Evolutionary conservation across 2,797 vertebrate species (phyloP), one percentile per base, ranked within the genome.

Genomic region (Botia almorhae): DNA sequence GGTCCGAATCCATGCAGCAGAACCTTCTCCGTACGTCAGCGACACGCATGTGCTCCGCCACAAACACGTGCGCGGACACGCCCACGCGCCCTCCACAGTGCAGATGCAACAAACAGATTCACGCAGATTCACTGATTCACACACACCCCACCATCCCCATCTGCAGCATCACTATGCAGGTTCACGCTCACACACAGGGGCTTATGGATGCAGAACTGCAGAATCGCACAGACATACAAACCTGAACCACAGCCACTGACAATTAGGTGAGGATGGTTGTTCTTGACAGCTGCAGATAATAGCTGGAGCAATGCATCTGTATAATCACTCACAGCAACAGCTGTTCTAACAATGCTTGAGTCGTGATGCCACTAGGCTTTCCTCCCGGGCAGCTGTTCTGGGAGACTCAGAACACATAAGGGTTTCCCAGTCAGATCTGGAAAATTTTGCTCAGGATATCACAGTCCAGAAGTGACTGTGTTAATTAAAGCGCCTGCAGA

Each of bases 1-100:
- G 94, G 8, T 97, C 98, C 0, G 97, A 99, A 48, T 98, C 98
- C 78, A 87, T 97, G 91, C 97, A 99, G 84, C 98, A 99, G 89
- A 99, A 97, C 86, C 89, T 99, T 85, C 96, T 98, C 84, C 98
- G 97, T 99, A 92, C 97, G 98, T 97, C 87, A 16, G 83, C 50
- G 77, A 23, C 71, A 69, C 68, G 29, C 78, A n/a, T 63, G 39
- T 72, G 12, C 78, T 69, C 75, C 21, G 67, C 43, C 65, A 70
- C 73, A 0, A 13, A 46, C 70, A 26, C 65, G 29, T 81, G 74
- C 77, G 58, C 11, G 7, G 23, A 56, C 12, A 12, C 74, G 48
- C 46, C 64, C 51, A 65, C 81, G 43, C 33, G 19, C 71, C 56
- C 76, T 69, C 53, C 64, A 78, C 78, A 65, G 14, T 1, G 50